These are phyloP conservation scores for Petroica traversi DNA, from an alignment of 2,113 vertebrate genomes.

Conservation along the genomic window DNA sequence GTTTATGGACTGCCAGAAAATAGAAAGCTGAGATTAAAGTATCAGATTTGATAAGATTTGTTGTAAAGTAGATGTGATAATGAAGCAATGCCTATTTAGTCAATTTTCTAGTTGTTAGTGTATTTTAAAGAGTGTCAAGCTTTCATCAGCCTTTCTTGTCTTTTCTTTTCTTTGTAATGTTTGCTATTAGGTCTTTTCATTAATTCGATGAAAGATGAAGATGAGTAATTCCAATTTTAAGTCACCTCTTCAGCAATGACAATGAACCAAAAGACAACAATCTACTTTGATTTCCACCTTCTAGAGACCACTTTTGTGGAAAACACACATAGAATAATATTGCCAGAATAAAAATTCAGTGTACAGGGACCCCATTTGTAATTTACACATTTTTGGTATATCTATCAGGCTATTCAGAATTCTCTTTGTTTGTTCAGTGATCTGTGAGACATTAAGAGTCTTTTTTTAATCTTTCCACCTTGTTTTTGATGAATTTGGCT, in stretches of 20 bases:
- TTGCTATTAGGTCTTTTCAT: background rate
- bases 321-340: background rate
- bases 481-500: background rate
- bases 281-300: background rate
- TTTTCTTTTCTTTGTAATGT: background rate
- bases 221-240: background rate
- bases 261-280: background rate
- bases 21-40: conserved; percentile 21
- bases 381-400: background rate
- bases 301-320: background rate
- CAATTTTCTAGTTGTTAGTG: background rate
- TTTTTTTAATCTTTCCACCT: background rate
- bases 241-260: background rate
- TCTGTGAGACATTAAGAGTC: background rate
- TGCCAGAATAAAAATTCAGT: background rate
- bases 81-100: background rate
- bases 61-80: background rate
- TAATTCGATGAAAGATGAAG: background rate
- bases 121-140: background rate
- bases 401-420: background rate
- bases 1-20: conserved; percentile 15
- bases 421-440: background rate
- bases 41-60: background rate
- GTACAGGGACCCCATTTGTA: background rate
- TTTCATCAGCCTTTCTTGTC: background rate